Evolutionary conservation across 1,140 invertebrate species (phyloP).

Genomic region (Stenopsyche tienmushanensis): DNA sequence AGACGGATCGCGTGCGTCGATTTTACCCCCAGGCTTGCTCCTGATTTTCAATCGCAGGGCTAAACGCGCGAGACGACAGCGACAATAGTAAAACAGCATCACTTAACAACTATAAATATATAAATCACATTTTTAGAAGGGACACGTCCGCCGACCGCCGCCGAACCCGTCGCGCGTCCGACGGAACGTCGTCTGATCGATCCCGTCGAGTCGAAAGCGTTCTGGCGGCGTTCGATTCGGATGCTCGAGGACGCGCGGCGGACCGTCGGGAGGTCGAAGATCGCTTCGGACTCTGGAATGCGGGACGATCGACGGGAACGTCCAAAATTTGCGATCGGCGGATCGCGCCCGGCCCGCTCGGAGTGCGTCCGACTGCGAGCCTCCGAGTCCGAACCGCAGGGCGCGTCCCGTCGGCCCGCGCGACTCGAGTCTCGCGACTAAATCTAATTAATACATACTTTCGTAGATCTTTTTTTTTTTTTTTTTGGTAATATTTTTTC

Average conservation of each 20-base stretch:
- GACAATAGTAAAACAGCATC: constrained; percentile 20
- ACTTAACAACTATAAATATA: constrained; percentile 23
- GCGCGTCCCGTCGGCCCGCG: neutral
- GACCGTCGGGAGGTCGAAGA: neutral
- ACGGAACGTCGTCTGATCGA: neutral
- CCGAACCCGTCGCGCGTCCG: constrained; percentile 7
- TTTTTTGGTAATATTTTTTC: constrained; percentile 36
- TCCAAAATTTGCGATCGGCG: neutral
- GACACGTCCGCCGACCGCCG: constrained; percentile 18
- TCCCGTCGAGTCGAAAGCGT: neutral
- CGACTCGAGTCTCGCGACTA: constrained; percentile 5
- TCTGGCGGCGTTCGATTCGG: neutral
- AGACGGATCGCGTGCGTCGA: too few species aligned
- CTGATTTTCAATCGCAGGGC: too few species aligned
- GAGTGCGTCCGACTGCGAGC: neutral
- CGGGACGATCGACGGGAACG: too few species aligned
- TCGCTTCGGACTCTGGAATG: neutral
- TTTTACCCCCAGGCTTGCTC: too few species aligned
- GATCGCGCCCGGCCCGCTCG: neutral
- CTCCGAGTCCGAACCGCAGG: neutral
- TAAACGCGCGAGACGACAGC: constrained; percentile 26
- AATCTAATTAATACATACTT: constrained; percentile 37
- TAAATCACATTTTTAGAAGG: constrained; percentile 26
- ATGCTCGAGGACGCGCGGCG: neutral
- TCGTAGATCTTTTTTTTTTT: constrained; percentile 36